A percentile compares a stretch with the other conserved stretches of the same genome.
Conservation (phyloP, 2,888 invertebrate genomes). For the Drosophila melanosoma region DNA sequence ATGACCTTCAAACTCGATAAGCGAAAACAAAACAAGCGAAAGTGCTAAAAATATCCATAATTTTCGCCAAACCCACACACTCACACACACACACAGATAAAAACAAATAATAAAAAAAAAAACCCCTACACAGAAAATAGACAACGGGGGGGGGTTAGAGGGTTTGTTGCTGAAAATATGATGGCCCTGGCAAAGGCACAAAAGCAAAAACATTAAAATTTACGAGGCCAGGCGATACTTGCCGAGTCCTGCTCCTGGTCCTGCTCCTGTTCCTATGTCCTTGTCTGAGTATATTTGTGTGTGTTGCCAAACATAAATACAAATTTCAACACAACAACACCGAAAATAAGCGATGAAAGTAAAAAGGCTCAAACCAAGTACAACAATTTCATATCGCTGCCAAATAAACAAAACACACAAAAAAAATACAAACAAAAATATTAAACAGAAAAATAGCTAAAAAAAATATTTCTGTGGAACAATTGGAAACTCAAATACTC, state of each 20-base stretch:
- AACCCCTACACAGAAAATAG: constrained; percentile 9
- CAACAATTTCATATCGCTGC: constrained; percentile 63
- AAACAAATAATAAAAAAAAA: constrained; percentile 16
- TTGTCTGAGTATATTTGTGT: constrained; percentile 41
- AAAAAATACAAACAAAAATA: constrained; percentile 15
- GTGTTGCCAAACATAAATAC: constrained; percentile 71
- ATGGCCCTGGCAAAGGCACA: constrained; percentile 61
- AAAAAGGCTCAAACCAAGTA: constrained; percentile 54
- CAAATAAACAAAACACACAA: constrained; percentile 57
- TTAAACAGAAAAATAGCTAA: constrained; percentile 18
- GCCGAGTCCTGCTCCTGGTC: constrained; percentile 26
- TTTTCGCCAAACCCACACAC: constrained; percentile 59
- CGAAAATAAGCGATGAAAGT: constrained; percentile 66
- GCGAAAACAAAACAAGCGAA: constrained; percentile 80
- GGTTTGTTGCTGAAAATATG: constrained; percentile 63
- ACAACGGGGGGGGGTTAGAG: neutral
- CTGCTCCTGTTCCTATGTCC: constrained; percentile 20
- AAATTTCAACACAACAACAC: constrained; percentile 71
- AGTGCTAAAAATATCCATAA: constrained; percentile 81
- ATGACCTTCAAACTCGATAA: constrained; percentile 81
- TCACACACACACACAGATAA: constrained; percentile 1
- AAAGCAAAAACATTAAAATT: constrained; percentile 75
- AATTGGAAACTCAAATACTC: constrained; percentile 22
- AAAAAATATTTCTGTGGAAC: neutral
- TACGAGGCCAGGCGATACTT: constrained; percentile 70